phyloP scores from a whole-genome alignment of 2,888 invertebrate species.

The Syrista parreyssii region DNA sequence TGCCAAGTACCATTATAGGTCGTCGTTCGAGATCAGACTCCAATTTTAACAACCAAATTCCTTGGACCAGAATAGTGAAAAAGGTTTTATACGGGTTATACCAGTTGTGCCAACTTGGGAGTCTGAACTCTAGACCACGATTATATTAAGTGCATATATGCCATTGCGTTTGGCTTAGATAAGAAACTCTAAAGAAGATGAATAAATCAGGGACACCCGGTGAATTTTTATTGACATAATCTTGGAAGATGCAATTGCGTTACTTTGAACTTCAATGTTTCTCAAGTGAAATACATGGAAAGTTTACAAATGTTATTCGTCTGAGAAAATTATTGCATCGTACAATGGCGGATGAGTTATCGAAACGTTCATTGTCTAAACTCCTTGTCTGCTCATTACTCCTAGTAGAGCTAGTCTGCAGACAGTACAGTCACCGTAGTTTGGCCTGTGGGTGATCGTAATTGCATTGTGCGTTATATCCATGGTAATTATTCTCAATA shows the following conservation, averaged over 20 bases:
- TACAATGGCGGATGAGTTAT: slow-evolving; percentile 37
- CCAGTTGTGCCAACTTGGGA: neutral
- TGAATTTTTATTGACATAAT: neutral
- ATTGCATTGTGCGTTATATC: slow-evolving; percentile 20
- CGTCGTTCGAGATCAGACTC: neutral
- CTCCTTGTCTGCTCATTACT: slow-evolving; percentile 41
- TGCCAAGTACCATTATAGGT: neutral
- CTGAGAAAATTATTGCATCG: slow-evolving; percentile 35
- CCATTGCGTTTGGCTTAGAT: no score
- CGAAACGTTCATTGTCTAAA: slow-evolving; percentile 34
- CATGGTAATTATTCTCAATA: slow-evolving; percentile 28
- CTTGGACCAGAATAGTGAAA: neutral
- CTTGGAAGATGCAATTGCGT: neutral
- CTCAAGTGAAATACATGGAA: neutral
- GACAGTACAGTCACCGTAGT: slow-evolving; percentile 16
- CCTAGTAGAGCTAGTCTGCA: slow-evolving; percentile 17
- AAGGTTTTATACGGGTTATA: neutral
- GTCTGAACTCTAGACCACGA: neutral
- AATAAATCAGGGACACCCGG: neutral
- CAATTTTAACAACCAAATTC: neutral
- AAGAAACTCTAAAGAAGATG: neutral
- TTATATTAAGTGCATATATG: no score
- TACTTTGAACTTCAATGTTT: neutral
- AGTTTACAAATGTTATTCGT: slow-evolving; percentile 20
- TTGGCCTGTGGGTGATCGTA: slow-evolving; percentile 23